phyloP scores from a whole-genome alignment of 2,113 vertebrate genomes.

The Rhodinocichla rosea region DNA sequence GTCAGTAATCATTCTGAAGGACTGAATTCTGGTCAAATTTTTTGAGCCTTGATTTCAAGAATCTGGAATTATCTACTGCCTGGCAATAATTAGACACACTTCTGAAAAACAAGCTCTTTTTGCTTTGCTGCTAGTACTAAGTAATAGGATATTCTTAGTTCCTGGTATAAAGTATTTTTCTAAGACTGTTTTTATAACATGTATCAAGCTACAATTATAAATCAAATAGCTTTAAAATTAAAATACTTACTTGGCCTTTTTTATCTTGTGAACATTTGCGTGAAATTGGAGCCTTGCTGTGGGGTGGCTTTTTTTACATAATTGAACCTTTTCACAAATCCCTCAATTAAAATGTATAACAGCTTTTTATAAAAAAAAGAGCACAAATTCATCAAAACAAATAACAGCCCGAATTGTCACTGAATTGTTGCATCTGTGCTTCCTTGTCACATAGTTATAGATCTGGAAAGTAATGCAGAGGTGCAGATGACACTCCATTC shows the following conservation, averaged over 20 bases:
- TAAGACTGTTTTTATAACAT: not conserved
- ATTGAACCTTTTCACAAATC: conserved; percentile 26
- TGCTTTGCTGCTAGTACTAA: not conserved
- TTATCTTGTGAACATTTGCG: not conserved
- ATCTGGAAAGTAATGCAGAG: not conserved
- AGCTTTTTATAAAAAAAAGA: conserved; percentile 23
- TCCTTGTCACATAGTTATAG: not conserved
- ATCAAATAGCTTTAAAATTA: conserved; percentile 21
- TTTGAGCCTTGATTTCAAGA: not conserved
- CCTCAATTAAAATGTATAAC: conserved; percentile 32
- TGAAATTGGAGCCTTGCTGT: conserved; percentile 34
- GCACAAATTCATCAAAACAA: conserved; percentile 8
- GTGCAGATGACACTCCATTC: not conserved
- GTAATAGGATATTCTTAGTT: not conserved
- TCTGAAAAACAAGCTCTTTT: not conserved
- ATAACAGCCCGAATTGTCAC: not conserved
- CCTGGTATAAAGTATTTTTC: not conserved
- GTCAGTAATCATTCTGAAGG: not conserved
- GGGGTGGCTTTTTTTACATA: not conserved
- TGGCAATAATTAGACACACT: not conserved
- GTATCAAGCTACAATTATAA: not conserved
- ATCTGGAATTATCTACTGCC: not conserved
- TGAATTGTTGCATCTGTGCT: not conserved
- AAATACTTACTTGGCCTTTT: conserved; percentile 3
- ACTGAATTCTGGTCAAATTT: not conserved